Base-by-base conservation (phyloP, 2,888 invertebrate species). In the Agrypnus murinus region DNA sequence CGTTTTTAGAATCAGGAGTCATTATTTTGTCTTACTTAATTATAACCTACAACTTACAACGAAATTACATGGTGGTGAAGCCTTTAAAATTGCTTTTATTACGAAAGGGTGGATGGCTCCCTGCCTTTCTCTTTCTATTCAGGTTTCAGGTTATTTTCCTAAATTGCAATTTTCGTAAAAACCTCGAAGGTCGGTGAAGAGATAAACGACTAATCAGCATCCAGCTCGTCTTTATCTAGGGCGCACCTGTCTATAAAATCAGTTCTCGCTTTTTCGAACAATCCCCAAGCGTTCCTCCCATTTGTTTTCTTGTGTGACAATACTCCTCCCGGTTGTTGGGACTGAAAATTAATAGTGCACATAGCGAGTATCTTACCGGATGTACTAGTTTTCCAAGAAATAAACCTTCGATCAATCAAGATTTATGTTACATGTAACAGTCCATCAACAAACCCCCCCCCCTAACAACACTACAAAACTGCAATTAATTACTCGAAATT, bases 401-500 rank as follows among this genome's bases (percentile, higher is more conserved):
- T 36, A 36, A 14, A 36, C 55, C 65, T 50, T 60, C 31, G 12
- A 66, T 66, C 66, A 46, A 66, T 66, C 66, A 59, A 45, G 66
- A 66, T 66, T 59, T 59, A 66, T 59, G 66, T 46, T 38, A 48
- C 66, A 15, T 46, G 66, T 53, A 65, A 19, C 58, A 57, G 57
- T 58, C 66, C 36, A 59, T 59, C 58, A 59, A 40, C 65, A 45
- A 57, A 53, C 12, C 45, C 53, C 65, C 46, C 31, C 55, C 25
- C 31, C 55, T 5, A 14, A 36, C 48, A 48, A 64, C 50, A 64
- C 57, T 58, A 62, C 68, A 62, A 68, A 62, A 65, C 57, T 65
- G 46, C 64, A 66, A 70, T 70, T 70, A 70, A 70, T 70, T 65
- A 65, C 59, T 34, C 9, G 19, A 45, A 70, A 70, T 70, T 70